Percentiles rank a stretch among this genome's conserved stretches.
These are phyloP conservation scores for Neoaliturus tenellus DNA, from an alignment of 2,888 invertebrate genomes.

Conservation along the genomic window DNA sequence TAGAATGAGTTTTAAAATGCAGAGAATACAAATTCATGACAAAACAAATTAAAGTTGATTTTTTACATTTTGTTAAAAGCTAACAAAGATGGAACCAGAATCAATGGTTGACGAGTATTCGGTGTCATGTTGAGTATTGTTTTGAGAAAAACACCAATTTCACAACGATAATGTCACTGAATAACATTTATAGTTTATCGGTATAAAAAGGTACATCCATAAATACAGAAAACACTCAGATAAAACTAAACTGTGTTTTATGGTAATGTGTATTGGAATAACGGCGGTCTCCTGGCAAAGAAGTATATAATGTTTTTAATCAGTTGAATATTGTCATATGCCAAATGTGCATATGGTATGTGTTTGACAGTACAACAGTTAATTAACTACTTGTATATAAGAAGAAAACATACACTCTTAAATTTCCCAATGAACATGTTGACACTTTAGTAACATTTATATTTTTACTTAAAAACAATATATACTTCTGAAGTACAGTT, in stretches of 20 bases:
- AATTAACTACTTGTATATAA: neutral
- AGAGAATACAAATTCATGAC: too few relatives aligned
- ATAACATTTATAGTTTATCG: neutral
- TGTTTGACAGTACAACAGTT: neutral
- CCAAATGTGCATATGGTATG: neutral
- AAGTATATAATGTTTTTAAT: neutral
- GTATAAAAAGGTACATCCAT: constrained; percentile 14
- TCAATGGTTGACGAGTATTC: neutral
- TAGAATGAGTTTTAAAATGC: too few relatives aligned
- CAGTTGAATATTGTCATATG: neutral
- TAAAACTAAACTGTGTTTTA: neutral
- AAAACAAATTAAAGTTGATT: too few relatives aligned
- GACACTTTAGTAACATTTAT: neutral
- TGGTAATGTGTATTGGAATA: neutral
- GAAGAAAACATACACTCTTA: neutral
- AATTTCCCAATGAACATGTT: neutral
- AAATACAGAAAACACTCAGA: constrained; percentile 14
- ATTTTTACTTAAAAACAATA: neutral
- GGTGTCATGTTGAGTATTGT: neutral
- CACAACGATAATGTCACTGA: neutral
- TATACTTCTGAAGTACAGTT: neutral
- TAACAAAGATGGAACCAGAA: too few relatives aligned
- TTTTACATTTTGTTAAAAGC: too few relatives aligned
- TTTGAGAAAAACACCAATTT: constrained; percentile 3
- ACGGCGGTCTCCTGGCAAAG: neutral